Evolutionary conservation across 1,140 invertebrate genomes (phyloP).

Genomic region (Orchestia grillus): DNA sequence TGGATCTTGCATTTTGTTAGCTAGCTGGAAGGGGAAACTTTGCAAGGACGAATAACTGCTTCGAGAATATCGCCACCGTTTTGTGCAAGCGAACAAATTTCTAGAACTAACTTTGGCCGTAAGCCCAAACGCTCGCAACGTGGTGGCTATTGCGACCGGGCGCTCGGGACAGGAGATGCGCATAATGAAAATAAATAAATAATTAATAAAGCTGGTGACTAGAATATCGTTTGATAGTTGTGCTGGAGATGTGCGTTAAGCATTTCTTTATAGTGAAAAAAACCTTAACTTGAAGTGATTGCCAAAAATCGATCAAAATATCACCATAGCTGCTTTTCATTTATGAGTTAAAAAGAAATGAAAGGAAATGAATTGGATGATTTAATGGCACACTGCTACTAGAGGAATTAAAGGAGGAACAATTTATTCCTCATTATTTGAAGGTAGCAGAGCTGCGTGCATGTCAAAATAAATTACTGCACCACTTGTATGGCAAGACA

Average conservation of each 20-base stretch:
- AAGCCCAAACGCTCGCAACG: not conserved
- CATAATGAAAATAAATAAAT: not conserved
- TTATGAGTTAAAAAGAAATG: not conserved
- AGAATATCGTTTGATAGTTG: not conserved
- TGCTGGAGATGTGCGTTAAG: not conserved
- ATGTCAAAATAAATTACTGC: not conserved
- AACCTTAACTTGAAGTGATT: not conserved
- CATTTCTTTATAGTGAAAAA: not conserved
- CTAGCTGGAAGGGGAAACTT: not conserved
- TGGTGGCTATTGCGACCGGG: not conserved
- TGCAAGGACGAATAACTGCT: not conserved
- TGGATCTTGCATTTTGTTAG: no score
- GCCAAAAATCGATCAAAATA: not conserved
- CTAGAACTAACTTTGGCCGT: not conserved
- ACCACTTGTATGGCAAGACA: not conserved
- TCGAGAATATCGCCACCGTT: not conserved
- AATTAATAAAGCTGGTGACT: conserved; percentile 1
- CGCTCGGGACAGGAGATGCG: not conserved
- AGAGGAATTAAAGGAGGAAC: not conserved
- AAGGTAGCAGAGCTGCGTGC: not conserved
- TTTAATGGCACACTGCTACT: not conserved
- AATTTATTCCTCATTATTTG: not conserved
- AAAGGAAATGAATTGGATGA: not conserved
- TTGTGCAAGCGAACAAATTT: not conserved
- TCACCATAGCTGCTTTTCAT: not conserved